A percentile compares a stretch with the other conserved stretches of the same genome.
These are phyloP conservation scores for Gobio gobio DNA, from an alignment of 2,113 vertebrate genomes.

Conservation along the genomic window DNA sequence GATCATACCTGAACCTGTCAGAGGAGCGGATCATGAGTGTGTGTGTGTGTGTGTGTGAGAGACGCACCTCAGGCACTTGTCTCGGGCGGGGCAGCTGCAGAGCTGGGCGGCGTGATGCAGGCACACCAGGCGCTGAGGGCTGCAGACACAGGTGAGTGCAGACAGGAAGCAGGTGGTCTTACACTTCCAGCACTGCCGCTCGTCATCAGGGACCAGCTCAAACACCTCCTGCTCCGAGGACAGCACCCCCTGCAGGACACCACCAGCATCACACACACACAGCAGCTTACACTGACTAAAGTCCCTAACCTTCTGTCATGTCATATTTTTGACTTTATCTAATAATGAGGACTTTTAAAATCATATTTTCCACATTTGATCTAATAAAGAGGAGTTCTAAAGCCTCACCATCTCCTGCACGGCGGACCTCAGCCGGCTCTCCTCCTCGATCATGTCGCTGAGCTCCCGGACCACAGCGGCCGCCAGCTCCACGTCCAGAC, in stretches of 20 bases:
- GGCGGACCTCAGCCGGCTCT: conserved; percentile 84
- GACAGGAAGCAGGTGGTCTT: conserved; percentile 98
- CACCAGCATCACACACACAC: too few relatives aligned
- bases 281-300: too few relatives aligned
- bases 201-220: conserved; percentile 95
- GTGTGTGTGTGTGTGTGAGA: neutral
- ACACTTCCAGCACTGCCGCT: conserved; percentile 93
- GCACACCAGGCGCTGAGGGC: conserved; percentile 90
- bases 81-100: conserved; percentile 88
- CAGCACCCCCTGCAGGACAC: conserved; percentile 83
- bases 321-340: too few relatives aligned
- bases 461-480: conserved; percentile 93
- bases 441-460: conserved; percentile 90
- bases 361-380: too few relatives aligned
- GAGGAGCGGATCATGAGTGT: too few relatives aligned
- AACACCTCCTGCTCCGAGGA: conserved; percentile 96
- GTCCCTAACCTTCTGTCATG: too few relatives aligned
- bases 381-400: too few relatives aligned
- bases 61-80: conserved; percentile 90
- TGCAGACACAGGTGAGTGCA: conserved; percentile 93
- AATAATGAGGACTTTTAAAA: too few relatives aligned
- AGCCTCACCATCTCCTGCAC: conserved; percentile 83
- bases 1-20: conserved; percentile 89
- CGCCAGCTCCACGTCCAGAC: conserved; percentile 94
- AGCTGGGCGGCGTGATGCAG: conserved; percentile 87